These are phyloP conservation scores for Arvicanthis niloticus DNA, from an alignment of 2,113 vertebrate genomes.

Conservation along the genomic window DNA sequence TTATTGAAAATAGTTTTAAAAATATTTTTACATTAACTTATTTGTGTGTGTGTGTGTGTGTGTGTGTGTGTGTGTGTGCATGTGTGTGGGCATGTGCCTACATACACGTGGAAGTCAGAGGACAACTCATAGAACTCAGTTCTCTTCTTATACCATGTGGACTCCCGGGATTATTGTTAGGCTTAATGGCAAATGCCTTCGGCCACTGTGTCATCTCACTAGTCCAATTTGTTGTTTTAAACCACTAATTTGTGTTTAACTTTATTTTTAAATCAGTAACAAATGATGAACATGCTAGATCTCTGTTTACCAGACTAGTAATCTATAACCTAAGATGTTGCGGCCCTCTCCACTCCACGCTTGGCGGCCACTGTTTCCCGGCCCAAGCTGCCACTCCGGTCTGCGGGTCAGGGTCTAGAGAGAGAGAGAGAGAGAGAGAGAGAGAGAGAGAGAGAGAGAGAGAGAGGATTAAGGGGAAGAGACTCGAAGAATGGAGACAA, in stretches of 20 bases:
- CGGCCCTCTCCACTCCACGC: too few species aligned
- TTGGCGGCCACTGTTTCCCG: too few species aligned
- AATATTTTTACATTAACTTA: background rate
- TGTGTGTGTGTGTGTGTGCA: background rate
- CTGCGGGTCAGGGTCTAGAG: too few species aligned
- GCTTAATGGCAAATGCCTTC: background rate
- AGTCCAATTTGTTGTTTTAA: background rate
- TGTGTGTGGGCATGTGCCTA: background rate
- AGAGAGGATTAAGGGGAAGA: too few species aligned
- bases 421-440: too few species aligned
- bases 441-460: too few species aligned
- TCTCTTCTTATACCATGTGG: background rate
- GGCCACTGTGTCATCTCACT: background rate
- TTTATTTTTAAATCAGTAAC: background rate
- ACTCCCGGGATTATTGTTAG: background rate
- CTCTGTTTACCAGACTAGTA: background rate
- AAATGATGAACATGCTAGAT: background rate
- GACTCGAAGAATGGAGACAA: too few species aligned
- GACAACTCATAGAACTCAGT: background rate
- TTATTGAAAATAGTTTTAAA: background rate
- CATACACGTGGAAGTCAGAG: background rate
- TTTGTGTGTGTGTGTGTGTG: background rate
- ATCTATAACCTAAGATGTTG: too few species aligned
- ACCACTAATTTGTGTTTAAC: slow-evolving; percentile 19
- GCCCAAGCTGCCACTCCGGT: too few species aligned